These are phyloP conservation scores for Helicorthomorpha holstii DNA, from an alignment of 1,140 invertebrate species.

Conservation along the genomic window DNA sequence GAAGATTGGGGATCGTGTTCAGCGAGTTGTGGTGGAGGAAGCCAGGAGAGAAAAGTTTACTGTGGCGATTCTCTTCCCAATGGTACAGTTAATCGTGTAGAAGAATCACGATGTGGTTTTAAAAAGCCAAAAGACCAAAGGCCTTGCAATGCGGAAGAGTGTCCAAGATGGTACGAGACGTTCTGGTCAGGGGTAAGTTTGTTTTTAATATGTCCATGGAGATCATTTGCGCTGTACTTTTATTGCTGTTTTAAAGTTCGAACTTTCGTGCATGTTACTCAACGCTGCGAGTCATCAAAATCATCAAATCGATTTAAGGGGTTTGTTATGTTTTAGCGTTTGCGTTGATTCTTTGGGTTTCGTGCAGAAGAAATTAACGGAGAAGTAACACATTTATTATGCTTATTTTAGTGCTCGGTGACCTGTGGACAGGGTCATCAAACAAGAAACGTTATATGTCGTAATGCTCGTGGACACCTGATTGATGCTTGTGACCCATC, in stretches of 20 bases:
- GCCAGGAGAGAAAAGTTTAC: constrained; percentile 50
- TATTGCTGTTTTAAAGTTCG: too few relatives aligned
- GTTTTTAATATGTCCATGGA: neutral
- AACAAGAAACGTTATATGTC: constrained; percentile 61
- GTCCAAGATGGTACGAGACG: constrained; percentile 61
- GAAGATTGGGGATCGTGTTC: constrained; percentile 72
- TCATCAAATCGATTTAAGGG: too few relatives aligned
- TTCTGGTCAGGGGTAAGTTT: constrained; percentile 68
- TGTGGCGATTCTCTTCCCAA: constrained; percentile 48
- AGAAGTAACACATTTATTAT: constrained; percentile 1
- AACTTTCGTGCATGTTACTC: too few relatives aligned
- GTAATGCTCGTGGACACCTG: constrained; percentile 32
- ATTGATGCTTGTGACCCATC: constrained; percentile 31
- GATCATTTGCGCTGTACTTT: too few relatives aligned
- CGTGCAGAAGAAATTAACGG: too few relatives aligned
- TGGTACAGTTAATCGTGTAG: constrained; percentile 46
- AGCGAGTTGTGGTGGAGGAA: constrained; percentile 62
- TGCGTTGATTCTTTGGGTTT: too few relatives aligned
- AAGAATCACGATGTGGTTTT: constrained; percentile 15
- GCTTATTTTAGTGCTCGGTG: constrained; percentile 53
- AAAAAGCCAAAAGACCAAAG: constrained; percentile 58
- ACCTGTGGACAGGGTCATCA: constrained; percentile 66
- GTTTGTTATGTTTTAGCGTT: too few relatives aligned
- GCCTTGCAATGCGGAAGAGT: constrained; percentile 60
- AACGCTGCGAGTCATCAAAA: too few relatives aligned